Conservation (phyloP, 2,888 invertebrate species). For the Epinotia demarniana region DNA sequence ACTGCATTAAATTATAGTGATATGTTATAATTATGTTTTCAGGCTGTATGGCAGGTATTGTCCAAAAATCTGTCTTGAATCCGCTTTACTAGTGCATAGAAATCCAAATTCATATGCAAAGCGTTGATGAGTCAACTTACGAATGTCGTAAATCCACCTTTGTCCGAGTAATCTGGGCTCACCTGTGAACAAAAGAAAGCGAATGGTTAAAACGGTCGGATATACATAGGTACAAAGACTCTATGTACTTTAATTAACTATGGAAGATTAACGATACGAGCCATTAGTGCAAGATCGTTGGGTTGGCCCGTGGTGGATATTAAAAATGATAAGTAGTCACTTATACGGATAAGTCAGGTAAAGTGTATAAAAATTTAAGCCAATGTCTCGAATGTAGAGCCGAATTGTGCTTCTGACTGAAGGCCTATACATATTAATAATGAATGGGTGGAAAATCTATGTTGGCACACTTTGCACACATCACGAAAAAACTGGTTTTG, state of each 20-base stretch:
- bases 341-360: no score
- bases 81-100: background rate
- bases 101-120: constrained; percentile 20
- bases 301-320: constrained; percentile 15
- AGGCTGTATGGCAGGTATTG: background rate
- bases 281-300: constrained; percentile 23
- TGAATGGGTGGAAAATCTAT: no score
- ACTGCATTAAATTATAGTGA: constrained; percentile 27
- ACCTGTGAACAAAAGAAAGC: constrained; percentile 66
- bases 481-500: no score
- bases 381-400: no score
- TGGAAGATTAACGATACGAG: constrained; percentile 20
- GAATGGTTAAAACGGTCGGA: constrained; percentile 20
- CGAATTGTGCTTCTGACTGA: no score
- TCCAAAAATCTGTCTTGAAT: background rate
- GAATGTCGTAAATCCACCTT: constrained; percentile 56
- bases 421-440: no score
- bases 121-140: constrained; percentile 56
- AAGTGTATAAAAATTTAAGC: no score
- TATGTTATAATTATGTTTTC: constrained; percentile 22
- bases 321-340: constrained; percentile 1
- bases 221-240: background rate
- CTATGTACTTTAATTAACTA: constrained; percentile 22
- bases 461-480: no score
- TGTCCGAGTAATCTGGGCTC: constrained; percentile 65